Evolutionary conservation across 2,113 vertebrate species (phyloP), one percentile per base, ranked within the genome.

Genomic region (Sinosuthora webbiana): DNA sequence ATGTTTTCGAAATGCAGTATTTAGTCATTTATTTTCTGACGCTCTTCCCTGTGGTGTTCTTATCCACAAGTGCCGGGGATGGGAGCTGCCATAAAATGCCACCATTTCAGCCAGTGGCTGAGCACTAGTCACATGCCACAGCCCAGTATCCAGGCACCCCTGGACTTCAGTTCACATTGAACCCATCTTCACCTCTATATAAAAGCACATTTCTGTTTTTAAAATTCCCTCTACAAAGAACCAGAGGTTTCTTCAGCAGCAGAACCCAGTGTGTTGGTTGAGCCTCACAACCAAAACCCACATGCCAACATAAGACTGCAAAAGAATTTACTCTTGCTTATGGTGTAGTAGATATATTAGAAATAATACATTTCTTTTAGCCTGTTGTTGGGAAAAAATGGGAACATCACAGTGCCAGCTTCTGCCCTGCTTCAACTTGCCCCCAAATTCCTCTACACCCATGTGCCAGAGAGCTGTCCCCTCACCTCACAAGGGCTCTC

Each of bases 401-500:
- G 37, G n/a, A 80, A 19, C n/a, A 62, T 23, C 37, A 45, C 24
- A 30, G 4, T 35, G 18, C 5, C 5, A 4, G 30, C 45, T 87
- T 60, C 90, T 87, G 57, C 25, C 33, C 45, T 42, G 53, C 37
- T 52, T 76, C 44, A 14, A 23, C 57, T 30, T 59, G 62, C 10
- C 45, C 45, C n/a, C 15, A 55, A 33, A 3, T 7, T 16, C 47
- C 50, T 52, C 8, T 55, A 47, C 1, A 5, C 27, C 19, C 39
- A 60, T 0, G 0, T 15, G 37, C 39, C 1, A 0, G n/a, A 63
- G 47, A 56, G 63, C 71, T 81, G 42, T 31, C 55, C 62, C 30
- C 60, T 68, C 44, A 59, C 52, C 56, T 76, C 5, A 0, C 27
- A 55, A 44, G 27, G 41, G 42, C 2, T 55, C 22, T 85, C 62